Evolutionary conservation across 2,113 vertebrate genomes (phyloP).

Genomic region (Emydura subglobosa): DNA sequence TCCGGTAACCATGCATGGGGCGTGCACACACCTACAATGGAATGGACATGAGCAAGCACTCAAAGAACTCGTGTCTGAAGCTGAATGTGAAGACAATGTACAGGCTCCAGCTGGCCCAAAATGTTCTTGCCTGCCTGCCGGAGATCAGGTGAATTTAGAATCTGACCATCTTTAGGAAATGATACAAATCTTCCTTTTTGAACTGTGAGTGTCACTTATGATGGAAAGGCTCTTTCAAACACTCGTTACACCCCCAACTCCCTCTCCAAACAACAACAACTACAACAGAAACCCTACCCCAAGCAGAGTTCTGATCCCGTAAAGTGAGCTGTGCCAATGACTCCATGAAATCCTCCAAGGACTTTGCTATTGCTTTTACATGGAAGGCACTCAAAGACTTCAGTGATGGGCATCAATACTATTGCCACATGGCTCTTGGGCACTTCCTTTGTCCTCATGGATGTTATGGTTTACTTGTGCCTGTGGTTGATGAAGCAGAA

Average conservation of each 20-base stretch:
- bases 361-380: too few relatives aligned
- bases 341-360: background rate
- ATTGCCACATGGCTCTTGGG: too few relatives aligned
- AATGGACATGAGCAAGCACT: too few relatives aligned
- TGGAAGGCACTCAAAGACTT: too few relatives aligned
- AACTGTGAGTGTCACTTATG: background rate
- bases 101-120: background rate
- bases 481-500: background rate
- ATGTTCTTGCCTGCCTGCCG: background rate
- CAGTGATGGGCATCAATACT: too few relatives aligned
- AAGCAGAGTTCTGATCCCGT: background rate
- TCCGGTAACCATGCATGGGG: too few relatives aligned
- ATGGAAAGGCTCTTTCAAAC: background rate
- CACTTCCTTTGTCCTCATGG: too few relatives aligned
- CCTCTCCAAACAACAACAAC: background rate
- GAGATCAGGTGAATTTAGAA: background rate
- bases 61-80: background rate
- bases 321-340: background rate
- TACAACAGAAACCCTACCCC: background rate
- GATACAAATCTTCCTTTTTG: background rate
- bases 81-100: background rate
- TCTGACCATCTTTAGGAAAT: background rate
- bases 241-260: background rate
- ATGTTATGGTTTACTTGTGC: too few relatives aligned
- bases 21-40: too few relatives aligned